Evolutionary conservation across 2,113 vertebrate genomes (phyloP), one percentile per base, ranked within the genome.

Genomic region (Cyphomyrus discorhynchus): DNA sequence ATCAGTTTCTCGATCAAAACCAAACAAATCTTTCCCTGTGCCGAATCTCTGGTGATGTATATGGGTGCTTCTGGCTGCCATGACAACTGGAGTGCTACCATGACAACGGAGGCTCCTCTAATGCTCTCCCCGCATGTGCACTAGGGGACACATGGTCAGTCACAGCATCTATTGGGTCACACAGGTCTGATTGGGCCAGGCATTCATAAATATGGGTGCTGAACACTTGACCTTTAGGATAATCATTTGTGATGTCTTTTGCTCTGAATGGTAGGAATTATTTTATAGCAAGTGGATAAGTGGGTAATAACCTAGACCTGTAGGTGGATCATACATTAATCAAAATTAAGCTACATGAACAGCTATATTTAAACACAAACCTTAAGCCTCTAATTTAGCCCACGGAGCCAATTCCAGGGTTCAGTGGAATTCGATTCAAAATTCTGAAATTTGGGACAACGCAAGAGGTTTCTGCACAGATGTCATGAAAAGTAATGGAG

Each of bases 41-140:
- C 35, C 3, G 9, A 88, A 35, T 88, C 87, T 88, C 58, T 31
- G 39, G 52, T 45, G 21, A 45, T 45, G 8, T 46, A 19, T 62
- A 45, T n/a, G 3, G 21, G 92, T 91, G 88, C 87, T 83, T 89
- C 46, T 1, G 11, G 93, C 92, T 95, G 87, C 93, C 93, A 94
- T 94, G 92, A 92, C 94, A 94, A 95, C 93, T 42, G 88, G 90
- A 93, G 89, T 89, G 91, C 91, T 93, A 88, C 92, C 92, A 90
- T 89, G 91, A 90, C 88, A 93, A 94, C 92, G 87, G 91, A 24
- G 39, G 85, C 50, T 90, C 70, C 58, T 53, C 88, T 27, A 53
- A 15, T 49, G n/a, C 42, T 39, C 35, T 53, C 45, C 53, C 53
- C 80, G 74, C 87, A 85, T 45, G 21, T 27, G 9, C 15, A 21